Evolutionary conservation across 2,113 vertebrate species (phyloP), one percentile per base, ranked within the genome.

Genomic region (Hyperopisus bebe): DNA sequence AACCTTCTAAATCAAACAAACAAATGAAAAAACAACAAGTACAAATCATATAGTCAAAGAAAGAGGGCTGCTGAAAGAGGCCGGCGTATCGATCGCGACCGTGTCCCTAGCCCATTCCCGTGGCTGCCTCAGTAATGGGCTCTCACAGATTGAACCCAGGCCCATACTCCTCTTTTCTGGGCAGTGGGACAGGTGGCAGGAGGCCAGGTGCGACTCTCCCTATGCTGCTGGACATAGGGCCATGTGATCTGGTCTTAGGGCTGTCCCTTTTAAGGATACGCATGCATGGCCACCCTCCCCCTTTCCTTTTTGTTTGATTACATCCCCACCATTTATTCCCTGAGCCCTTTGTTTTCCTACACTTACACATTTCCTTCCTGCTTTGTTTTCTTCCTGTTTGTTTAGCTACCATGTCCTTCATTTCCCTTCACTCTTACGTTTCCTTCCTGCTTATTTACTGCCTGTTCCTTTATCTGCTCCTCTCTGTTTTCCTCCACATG

Each of bases 121-220:
- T 50, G 77, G 11, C 46, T 9, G 19, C 35, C 89, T 82, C 51
- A 42, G 58, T 87, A 90, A 90, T 90, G 47, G 85, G 47, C 10
- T n/a, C 44, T 13, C 46, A 58, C 62, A 19, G 17, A 48, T 44
- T 58, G 55, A 87, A 70, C 2, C 6, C 46, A 85, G 35, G 46
- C 58, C 21, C 19, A 8, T 1, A 21, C 13, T 44, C 35, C 77
- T 85, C n/a, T 15, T 50, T 90, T 86, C 85, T 62, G 83, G 39
- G 19, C 50, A 24, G n/a, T 35, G 53, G 15, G 70, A 80, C 90
- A 35, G 66, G 35, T 35, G 74, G 74, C 24, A 62, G 31, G 70
- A 35, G 24, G 39, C 46, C 66, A 3, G 31, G 42, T 24, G 84
- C 24, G 3, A 17, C 19, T 44, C 77, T 39, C 77, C 21, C 5